Evolutionary conservation across 2,113 vertebrate species (phyloP), one percentile per base, ranked within the genome.

Genomic region (Melanotaenia duboulayi): DNA sequence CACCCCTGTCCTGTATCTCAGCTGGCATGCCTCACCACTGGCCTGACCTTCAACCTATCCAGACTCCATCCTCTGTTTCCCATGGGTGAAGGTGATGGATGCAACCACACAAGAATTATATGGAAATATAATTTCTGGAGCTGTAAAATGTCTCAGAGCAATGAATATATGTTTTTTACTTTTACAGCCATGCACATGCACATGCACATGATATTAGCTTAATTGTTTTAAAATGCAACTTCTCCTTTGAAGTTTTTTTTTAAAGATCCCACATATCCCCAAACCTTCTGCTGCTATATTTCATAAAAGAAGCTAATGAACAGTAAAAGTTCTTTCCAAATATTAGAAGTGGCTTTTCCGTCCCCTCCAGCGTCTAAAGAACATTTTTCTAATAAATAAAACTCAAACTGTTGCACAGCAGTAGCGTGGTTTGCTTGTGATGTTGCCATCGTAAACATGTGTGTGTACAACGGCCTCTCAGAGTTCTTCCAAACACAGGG

Each of bases 271-370:
- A 85, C 90, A 90, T 90, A 72, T 83, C 82, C 60, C 50, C 59
- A 57, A 67, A 59, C 74, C 39, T 65, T 59, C 67, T 71, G 74
- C 62, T 71, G 70, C 72, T 83, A 85, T 81, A 83, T 92, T 92
- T 92, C 71, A 91, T 92, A 76, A 90, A 90, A 90, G 72, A 66
- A 89, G 65, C 70, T 74, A 90, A 91, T 87, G 72, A 91, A 81
- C 81, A 81, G 84, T 92, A 91, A 91, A 93, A 89, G 65, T 65
- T 74, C 66, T 72, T 81, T 92, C 90, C 89, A 92, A 88, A 91
- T 87, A 92, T 90, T 71, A 90, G 87, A 92, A 93, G 90, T 92
- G 90, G 84, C 83, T 93, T 68, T 91, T 91, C 76, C 23, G 40
- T 89, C 59, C 62, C 66, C 83, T 80, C 20, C 65, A 67, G 79